Conservation (phyloP, 2,797 vertebrate genomes). For the Sebastes itinus region DNA sequence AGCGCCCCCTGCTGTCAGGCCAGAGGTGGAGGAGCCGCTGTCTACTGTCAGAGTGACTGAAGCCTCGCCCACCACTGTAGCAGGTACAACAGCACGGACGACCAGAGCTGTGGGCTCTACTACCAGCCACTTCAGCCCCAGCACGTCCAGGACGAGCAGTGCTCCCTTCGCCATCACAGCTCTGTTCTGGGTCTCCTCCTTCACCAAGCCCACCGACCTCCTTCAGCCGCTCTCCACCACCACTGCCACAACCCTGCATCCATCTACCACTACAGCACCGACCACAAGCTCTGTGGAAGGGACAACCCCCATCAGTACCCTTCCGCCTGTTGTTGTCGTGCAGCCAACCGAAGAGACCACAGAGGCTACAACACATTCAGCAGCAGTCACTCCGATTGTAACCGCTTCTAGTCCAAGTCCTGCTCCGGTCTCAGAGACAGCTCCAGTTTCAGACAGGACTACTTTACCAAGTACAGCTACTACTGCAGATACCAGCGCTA, state of each 20-base stretch:
- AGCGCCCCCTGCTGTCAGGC: conserved; percentile 30
- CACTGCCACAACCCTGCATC: neutral
- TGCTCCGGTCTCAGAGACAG: conserved; percentile 33
- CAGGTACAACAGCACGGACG: conserved; percentile 32
- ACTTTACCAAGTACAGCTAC: conserved; percentile 33
- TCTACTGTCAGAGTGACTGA: conserved; percentile 59
- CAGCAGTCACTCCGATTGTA: conserved; percentile 4
- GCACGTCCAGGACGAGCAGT: conserved; percentile 50
- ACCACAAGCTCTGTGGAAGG: conserved; percentile 9
- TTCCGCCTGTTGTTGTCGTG: conserved; percentile 3
- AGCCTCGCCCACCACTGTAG: neutral
- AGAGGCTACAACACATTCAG: conserved; percentile 50
- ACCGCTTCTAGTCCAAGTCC: conserved; percentile 40
- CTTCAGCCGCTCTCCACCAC: conserved; percentile 21
- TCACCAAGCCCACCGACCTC: conserved; percentile 25
- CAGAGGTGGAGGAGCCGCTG: conserved; percentile 43
- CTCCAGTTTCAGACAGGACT: conserved; percentile 44
- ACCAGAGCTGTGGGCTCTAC: conserved; percentile 12
- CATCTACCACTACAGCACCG: conserved; percentile 4
- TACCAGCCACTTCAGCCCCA: conserved; percentile 21
- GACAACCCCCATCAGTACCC: conserved; percentile 37
- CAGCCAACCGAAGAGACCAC: conserved; percentile 43
- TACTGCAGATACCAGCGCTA: conserved; percentile 42
- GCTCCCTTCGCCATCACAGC: conserved; percentile 49
- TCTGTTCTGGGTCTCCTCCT: conserved; percentile 53